Evolutionary conservation across 1,140 invertebrate species (phyloP), one percentile per base, ranked within the genome.

Genomic region (Acromyrmex heyeri): DNA sequence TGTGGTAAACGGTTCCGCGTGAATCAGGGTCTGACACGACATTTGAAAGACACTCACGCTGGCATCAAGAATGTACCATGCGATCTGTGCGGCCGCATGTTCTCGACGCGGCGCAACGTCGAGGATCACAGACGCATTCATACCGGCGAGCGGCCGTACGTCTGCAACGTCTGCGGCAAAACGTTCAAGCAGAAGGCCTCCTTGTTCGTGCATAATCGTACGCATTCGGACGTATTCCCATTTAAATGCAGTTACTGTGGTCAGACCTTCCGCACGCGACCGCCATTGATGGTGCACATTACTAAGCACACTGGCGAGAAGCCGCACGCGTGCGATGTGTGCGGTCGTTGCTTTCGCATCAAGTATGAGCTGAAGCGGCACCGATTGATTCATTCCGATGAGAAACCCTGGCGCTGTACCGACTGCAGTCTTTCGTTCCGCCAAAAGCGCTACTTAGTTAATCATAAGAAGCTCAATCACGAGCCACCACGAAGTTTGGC

Each of bases 1-100:
- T 98, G 97, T 91, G 97, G 97, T 0, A 97, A 97, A 92, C 96
- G 96, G 79, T 98, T 98, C 93, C 95, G 96, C 24, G 96, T 97
- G 18, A 96, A 96, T 3, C 95, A 96, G 91, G 96, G 96, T 7
- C 92, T 97, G 21, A 95, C 95, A 6, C 94, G 96, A 18, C 97
- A 97, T 91, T 70, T 97, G 24, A 95, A 96, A 18, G 96, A 97
- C 75, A 97, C 97, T 0, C 97, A 97, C 89, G 96, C 96, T 53
- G 94, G 96, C 0, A 95, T 96, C 0, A 96, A 96, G 86, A 96
- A 96, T 77, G 95, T 96, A 86, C 87, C 95, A 0, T 96, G 96
- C 90, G 96, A 96, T 76, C 90, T 96, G 48, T 96, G 96, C 88
- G 95, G 94, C 0, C 92, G 95, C 30, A 94, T 93, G 87, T 97